Percentiles rank a stretch among this genome's conserved stretches.
Conservation (phyloP, 2,888 invertebrate genomes). For the Ennomos fuscantarius region DNA sequence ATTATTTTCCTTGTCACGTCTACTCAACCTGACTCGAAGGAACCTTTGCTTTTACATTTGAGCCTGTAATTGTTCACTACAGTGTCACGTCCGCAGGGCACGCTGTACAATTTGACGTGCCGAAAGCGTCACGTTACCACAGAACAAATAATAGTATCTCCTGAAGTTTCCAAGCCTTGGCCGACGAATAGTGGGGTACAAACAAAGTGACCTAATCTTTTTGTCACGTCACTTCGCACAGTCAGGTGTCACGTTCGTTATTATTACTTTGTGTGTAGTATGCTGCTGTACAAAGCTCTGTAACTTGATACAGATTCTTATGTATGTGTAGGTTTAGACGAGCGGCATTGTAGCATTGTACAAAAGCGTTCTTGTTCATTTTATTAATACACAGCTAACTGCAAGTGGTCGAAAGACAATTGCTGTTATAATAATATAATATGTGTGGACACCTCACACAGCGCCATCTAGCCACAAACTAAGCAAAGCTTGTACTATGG, state of each 20-base stretch:
- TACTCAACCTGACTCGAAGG: background rate
- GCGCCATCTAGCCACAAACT: too few species aligned
- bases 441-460: too few species aligned
- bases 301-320: too few species aligned
- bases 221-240: background rate
- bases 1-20: background rate
- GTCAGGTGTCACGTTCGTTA: slow-evolving; percentile 3
- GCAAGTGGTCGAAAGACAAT: too few species aligned
- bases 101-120: background rate
- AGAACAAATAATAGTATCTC: too few species aligned
- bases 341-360: too few species aligned
- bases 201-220: background rate
- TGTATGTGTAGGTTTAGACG: too few species aligned
- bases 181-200: background rate
- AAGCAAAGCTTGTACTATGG: too few species aligned
- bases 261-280: background rate
- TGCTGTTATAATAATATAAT: too few species aligned
- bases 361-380: too few species aligned
- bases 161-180: background rate
- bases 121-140: background rate
- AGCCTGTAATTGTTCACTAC: slow-evolving; percentile 2
- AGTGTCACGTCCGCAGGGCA: slow-evolving; percentile 1
- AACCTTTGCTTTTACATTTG: background rate
- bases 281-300: too few species aligned
- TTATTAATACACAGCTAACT: too few species aligned